These are phyloP conservation scores for Heliconius nattereri DNA, from an alignment of 1,140 invertebrate species.

Conservation along the genomic window DNA sequence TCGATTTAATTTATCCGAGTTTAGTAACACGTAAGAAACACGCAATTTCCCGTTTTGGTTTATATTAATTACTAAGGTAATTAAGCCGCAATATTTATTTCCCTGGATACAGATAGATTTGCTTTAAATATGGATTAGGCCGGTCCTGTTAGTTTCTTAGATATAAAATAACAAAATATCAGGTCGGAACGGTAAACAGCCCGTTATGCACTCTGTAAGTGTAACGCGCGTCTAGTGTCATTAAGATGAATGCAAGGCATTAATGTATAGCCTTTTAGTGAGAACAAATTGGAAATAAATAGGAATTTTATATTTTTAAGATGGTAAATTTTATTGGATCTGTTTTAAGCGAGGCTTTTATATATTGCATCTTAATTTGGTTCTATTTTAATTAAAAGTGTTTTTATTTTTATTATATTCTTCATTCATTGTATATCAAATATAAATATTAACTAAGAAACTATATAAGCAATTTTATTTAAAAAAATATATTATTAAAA, in stretches of 20 bases:
- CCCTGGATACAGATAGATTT: not conserved
- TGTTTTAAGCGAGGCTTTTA: no score
- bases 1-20: not conserved
- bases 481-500: no score
- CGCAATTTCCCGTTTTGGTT: not conserved
- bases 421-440: no score
- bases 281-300: not conserved
- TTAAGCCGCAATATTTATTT: not conserved
- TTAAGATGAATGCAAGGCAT: constrained; percentile 47
- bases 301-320: not conserved
- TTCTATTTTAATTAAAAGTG: no score
- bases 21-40: not conserved
- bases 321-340: no score
- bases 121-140: constrained; percentile 10
- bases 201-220: constrained; percentile 61
- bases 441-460: not conserved
- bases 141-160: constrained; percentile 29
- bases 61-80: not conserved
- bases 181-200: constrained; percentile 59
- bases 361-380: no score
- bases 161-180: constrained; percentile 65
- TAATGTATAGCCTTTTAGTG: constrained; percentile 32
- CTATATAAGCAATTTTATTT: not conserved
- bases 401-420: no score
- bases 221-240: constrained; percentile 62